These are phyloP conservation scores for Cossypha dichroa DNA, from an alignment of 2,797 vertebrate species.

Conservation along the genomic window DNA sequence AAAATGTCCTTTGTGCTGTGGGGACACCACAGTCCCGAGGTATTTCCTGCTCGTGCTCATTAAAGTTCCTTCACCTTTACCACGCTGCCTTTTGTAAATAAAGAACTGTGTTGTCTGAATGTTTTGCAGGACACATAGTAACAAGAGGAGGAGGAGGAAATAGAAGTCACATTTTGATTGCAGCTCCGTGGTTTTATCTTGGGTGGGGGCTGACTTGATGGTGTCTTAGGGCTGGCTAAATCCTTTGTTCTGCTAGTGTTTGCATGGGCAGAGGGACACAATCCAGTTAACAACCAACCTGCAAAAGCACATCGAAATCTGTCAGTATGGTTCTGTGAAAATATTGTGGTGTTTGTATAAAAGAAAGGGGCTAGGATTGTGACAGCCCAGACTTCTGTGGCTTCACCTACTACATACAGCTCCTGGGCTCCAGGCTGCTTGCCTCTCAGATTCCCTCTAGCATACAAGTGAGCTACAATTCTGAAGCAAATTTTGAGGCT, in stretches of 20 bases:
- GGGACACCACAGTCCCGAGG: neutral
- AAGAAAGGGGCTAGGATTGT: neutral
- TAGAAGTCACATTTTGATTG: neutral
- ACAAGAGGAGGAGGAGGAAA: neutral
- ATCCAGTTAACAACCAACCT: neutral
- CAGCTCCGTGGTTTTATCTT: neutral
- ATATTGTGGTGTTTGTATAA: neutral
- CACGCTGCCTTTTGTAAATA: neutral
- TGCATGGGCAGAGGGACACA: neutral
- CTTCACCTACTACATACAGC: neutral
- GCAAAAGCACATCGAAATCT: neutral
- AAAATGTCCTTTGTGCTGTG: neutral
- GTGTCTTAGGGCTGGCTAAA: neutral
- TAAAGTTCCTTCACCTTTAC: slow-evolving; percentile 20
- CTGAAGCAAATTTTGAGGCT: neutral
- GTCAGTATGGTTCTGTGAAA: neutral
- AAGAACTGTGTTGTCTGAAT: neutral
- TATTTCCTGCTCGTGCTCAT: neutral
- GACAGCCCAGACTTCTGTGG: neutral
- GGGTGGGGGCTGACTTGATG: neutral
- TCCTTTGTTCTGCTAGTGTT: neutral
- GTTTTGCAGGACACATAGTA: slow-evolving; percentile 1
- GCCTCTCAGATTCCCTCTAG: neutral
- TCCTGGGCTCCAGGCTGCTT: neutral
- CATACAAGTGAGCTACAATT: neutral